Conservation (phyloP, 2,113 vertebrate species). For the Pachycephala philippinensis region DNA sequence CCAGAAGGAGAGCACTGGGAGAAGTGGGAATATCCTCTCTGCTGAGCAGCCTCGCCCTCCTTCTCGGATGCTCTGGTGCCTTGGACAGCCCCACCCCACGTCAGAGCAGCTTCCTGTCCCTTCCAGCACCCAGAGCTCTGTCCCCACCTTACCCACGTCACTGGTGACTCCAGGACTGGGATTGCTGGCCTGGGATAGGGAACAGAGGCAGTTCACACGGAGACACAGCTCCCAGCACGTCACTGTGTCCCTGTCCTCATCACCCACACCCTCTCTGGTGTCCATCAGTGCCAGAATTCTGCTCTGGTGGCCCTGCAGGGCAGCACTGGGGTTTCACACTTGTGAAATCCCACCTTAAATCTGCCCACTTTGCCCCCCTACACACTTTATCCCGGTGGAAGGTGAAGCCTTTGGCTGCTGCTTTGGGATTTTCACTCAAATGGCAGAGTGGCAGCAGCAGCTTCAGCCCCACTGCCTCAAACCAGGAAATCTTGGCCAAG, state of each 20-base stretch:
- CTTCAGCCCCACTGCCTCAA: neutral
- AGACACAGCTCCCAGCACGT: neutral
- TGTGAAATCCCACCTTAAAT: neutral
- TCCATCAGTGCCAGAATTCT: neutral
- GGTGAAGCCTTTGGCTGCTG: neutral
- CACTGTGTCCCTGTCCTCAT: neutral
- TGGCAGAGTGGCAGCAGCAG: neutral
- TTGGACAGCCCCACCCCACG: neutral
- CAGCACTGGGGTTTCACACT: neutral
- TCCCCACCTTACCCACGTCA: neutral
- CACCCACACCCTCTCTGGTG: neutral
- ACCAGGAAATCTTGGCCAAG: neutral
- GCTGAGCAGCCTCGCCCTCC: neutral
- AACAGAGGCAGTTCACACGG: neutral
- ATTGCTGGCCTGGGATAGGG: neutral
- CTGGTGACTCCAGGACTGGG: neutral
- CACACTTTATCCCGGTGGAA: neutral
- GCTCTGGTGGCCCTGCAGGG: neutral
- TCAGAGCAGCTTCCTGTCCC: neutral
- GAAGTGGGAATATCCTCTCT: slow-evolving; percentile 14
- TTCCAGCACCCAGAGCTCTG: neutral
- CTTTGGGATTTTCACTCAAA: neutral
- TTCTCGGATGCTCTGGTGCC: neutral
- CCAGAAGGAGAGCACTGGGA: neutral
- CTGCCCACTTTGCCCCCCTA: neutral